Evolutionary conservation across 2,797 vertebrate genomes (phyloP).

Genomic region (Xenentodon cancila): DNA sequence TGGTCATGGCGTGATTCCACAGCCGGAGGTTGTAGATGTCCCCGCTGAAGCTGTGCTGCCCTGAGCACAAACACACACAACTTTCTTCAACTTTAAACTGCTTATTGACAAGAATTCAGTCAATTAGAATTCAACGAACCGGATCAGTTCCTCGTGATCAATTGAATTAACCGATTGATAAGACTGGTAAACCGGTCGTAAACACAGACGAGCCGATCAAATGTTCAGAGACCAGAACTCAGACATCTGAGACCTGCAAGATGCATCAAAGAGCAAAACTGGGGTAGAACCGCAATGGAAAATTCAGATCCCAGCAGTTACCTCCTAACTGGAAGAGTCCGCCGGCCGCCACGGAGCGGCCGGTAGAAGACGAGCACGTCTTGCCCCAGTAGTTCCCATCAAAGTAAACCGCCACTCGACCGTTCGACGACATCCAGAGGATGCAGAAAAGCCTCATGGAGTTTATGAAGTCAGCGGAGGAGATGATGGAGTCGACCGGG

Average conservation of each 20-base stretch:
- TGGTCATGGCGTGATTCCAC: constrained; percentile 88
- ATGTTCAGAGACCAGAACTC: too few relatives aligned
- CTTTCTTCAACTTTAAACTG: too few relatives aligned
- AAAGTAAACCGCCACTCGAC: constrained; percentile 75
- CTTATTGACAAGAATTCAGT: too few relatives aligned
- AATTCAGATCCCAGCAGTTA: too few relatives aligned
- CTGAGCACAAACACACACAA: constrained; percentile 22
- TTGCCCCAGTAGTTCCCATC: constrained; percentile 65
- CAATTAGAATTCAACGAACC: too few relatives aligned
- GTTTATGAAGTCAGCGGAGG: constrained; percentile 75
- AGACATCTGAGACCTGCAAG: too few relatives aligned
- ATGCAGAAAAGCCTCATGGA: constrained; percentile 86
- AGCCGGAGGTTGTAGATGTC: constrained; percentile 94
- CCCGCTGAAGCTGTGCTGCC: constrained; percentile 80
- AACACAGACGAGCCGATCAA: too few relatives aligned
- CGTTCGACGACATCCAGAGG: constrained; percentile 78
- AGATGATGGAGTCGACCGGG: constrained; percentile 71
- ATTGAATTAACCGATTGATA: too few relatives aligned
- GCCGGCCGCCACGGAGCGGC: constrained; percentile 71
- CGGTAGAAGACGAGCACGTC: constrained; percentile 70
- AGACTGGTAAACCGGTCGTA: too few relatives aligned
- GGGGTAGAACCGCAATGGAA: too few relatives aligned
- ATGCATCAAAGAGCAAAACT: too few relatives aligned
- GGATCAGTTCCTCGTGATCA: too few relatives aligned
- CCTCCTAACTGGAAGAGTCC: constrained; percentile 85